Base-by-base conservation (phyloP, 2,888 invertebrate genomes). In the Tolmerus cingulatus region DNA sequence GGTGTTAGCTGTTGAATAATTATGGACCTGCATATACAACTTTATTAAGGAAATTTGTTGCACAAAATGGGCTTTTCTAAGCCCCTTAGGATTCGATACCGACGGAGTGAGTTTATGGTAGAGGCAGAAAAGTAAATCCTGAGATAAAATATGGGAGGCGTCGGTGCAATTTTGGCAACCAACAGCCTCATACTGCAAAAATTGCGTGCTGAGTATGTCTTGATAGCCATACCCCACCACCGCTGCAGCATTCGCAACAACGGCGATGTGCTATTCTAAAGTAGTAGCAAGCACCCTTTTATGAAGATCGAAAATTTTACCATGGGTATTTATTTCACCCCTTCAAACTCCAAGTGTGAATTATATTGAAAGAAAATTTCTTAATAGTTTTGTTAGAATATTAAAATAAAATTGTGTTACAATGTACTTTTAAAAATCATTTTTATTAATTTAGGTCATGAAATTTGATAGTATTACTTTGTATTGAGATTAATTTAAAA, bases 201-300 rank as follows among this genome's bases (percentile, higher is more conserved):
- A 96, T 96, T 95, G 94, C 90, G 95, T 96, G 95, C 95, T 96
- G 95, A 93, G 96, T 96, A 96, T 96, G 96, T 96, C 95, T 96
- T 96, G 96, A 96, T 96, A 92, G 93, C 95, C 96, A 96, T 96
- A 96, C 96, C 95, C 96, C 95, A 94, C 94, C 92, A 92, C 78
- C 92, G 92, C 91, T 91, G 8, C 43, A 40, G 37, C 16, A 74
- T 16, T 27, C 5, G 57, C 43, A n/a, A 14, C 23, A 55, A n/a
- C 46, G 46, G 19, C 81, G 74, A 57, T 46, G 87, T 87, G 79
- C 87, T 81, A 88, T 87, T 85, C 55, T 23, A 40, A 51, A 87
- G 88, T 87, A 88, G 27, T 76, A 74, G 90, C 88, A 90, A 92
- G 92, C 93, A 93, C 91, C 92, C 89, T 89, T 89, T 88, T 88